phyloP scores from a whole-genome alignment of 2,888 invertebrate genomes.

The Ypsolopha scabrella region DNA sequence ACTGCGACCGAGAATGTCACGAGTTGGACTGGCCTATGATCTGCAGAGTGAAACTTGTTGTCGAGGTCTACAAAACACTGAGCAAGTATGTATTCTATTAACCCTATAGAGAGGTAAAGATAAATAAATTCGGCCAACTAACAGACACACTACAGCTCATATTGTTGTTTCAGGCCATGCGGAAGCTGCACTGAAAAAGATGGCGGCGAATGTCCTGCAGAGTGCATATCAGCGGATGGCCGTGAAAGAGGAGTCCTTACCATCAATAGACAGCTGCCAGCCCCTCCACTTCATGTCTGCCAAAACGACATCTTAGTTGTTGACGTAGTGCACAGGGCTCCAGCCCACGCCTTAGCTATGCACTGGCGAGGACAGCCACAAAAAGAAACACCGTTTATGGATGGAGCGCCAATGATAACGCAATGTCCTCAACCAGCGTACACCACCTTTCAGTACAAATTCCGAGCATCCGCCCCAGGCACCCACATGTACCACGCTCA shows the following conservation, averaged over 20 bases:
- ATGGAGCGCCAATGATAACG: constrained; percentile 82
- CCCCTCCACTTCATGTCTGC: constrained; percentile 75
- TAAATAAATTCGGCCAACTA: neutral
- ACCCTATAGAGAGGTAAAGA: neutral
- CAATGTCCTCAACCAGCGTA: constrained; percentile 82
- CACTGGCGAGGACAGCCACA: constrained; percentile 86
- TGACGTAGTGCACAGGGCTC: constrained; percentile 79
- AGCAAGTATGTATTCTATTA: constrained; percentile 69
- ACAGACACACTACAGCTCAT: neutral
- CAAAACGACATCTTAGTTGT: constrained; percentile 82
- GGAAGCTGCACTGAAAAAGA: constrained; percentile 74
- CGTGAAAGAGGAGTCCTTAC: constrained; percentile 73
- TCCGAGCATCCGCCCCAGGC: constrained; percentile 77
- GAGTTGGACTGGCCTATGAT: constrained; percentile 84
- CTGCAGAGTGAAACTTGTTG: constrained; percentile 79
- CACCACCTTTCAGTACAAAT: constrained; percentile 82
- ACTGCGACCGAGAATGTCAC: constrained; percentile 82
- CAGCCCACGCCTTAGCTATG: constrained; percentile 77
- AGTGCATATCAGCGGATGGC: constrained; percentile 77
- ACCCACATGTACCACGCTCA: constrained; percentile 83
- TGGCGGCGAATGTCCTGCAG: constrained; percentile 68
- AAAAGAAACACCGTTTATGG: constrained; percentile 79
- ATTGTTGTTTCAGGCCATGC: constrained; percentile 65
- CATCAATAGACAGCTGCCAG: constrained; percentile 76
- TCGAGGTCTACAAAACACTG: constrained; percentile 79